Evolutionary conservation across 2,888 invertebrate species (phyloP), one percentile per base, ranked within the genome.

Genomic region (Exocentrus adspersus): DNA sequence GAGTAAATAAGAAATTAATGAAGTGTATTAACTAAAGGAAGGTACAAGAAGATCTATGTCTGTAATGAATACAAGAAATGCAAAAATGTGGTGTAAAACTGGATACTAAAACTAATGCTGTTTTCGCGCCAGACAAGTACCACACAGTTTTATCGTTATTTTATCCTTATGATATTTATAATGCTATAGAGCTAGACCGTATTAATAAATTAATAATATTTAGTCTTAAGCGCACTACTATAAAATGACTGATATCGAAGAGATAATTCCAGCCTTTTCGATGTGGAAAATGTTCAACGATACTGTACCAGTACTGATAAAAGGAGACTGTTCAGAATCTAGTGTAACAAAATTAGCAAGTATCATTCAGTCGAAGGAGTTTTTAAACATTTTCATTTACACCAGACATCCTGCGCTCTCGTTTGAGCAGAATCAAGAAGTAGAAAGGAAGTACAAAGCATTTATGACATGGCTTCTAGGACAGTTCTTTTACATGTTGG

Each of bases 381-480:
- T 85, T 74, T 85, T 85, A 2, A 85, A 86, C 73, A 86, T 87
- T 9, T 82, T 88, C 57, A 85, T 87, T 0, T 86, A 85, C 48
- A 79, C 83, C 45, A 79, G 83, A 41, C 84, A 86, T 50, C 79
- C 82, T 1, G 82, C 81, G 63, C 81, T 83, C 70, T 83, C 85
- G 20, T 85, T 84, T 65, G 78, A 80, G 42, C 83, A 85, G 70
- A 86, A 87, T 72, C 79, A 82, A 73, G 80, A 62, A 19, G 74
- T 81, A 28, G 74, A 77, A 50, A 70, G 76, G 54, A 79, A 80
- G 64, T 82, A 82, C 70, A 75, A 78, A 78, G 83, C 87, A 1
- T 90, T 90, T 70, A 88, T 88, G 58, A 86, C 86, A 12, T 91
- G 90, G 90, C 78, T 90, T 1, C 82, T 90, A 58, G 90, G 90